Percentiles rank a stretch among this genome's conserved stretches.
These are phyloP conservation scores for Sylvia borin DNA, from an alignment of 2,797 vertebrate species.

Conservation along the genomic window DNA sequence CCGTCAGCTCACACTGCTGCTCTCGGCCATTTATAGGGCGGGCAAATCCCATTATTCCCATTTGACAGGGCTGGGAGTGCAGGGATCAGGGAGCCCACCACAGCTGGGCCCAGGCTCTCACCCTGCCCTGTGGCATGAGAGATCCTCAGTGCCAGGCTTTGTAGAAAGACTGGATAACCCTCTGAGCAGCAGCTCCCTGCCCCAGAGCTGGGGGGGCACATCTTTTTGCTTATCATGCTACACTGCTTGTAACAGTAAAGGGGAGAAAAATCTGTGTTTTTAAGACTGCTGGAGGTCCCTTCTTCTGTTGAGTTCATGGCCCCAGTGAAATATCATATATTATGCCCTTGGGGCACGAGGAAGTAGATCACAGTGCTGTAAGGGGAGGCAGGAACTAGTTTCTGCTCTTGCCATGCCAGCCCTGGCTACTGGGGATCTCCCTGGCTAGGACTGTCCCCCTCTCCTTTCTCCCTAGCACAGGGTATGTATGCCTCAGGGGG, in stretches of 20 bases:
- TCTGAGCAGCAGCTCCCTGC: fast-evolving
- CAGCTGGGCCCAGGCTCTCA: neutral
- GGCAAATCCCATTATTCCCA: neutral
- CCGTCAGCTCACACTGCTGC: neutral
- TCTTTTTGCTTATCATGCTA: too few species aligned
- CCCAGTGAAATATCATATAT: too few species aligned
- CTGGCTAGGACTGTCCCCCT: neutral
- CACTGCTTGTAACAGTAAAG: too few species aligned
- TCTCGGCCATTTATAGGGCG: neutral
- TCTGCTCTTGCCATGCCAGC: neutral
- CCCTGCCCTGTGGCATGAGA: fast-evolving
- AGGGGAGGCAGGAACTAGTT: too few species aligned
- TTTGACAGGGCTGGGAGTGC: neutral
- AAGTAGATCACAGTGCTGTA: too few species aligned
- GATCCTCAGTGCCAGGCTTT: neutral
- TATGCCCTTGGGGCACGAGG: too few species aligned
- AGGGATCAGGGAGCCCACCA: neutral
- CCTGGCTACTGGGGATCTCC: neutral
- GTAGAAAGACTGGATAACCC: neutral
- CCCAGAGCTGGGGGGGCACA: neutral
- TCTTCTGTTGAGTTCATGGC: too few species aligned
- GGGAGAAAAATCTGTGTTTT: too few species aligned
- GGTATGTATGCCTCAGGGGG: fast-evolving
- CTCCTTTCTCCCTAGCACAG: neutral
- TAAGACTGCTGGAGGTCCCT: too few species aligned